These are phyloP conservation scores for Idaea dimidiata DNA, from an alignment of 2,888 invertebrate species.

Conservation along the genomic window DNA sequence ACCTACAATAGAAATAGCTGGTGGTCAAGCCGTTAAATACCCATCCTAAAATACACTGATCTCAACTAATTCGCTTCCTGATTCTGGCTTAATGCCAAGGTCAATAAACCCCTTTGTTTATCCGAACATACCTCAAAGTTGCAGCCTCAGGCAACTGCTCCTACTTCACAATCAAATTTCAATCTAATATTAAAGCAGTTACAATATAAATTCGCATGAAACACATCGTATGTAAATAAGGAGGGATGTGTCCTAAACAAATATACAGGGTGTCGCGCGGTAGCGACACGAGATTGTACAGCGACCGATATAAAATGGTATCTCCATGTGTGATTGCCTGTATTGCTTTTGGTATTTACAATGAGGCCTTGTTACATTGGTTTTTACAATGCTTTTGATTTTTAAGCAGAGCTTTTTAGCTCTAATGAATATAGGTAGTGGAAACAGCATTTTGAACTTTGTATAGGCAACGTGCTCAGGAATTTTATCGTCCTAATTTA, in stretches of 20 bases:
- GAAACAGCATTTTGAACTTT: conserved; percentile 13
- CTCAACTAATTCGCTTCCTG: conserved; percentile 33
- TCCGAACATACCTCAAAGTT: conserved; percentile 47
- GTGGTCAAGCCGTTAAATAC: conserved; percentile 23
- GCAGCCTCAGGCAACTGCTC: conserved; percentile 45
- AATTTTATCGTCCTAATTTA: conserved; percentile 21
- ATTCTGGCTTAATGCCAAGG: conserved; percentile 71
- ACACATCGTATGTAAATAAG: conserved; percentile 57
- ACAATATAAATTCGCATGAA: conserved; percentile 48
- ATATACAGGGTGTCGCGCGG: conserved; percentile 67
- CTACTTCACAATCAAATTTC: conserved; percentile 42
- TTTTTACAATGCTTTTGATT: conserved; percentile 46
- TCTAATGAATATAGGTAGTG: conserved; percentile 33
- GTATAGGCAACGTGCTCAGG: conserved; percentile 15
- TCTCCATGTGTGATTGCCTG: conserved; percentile 26
- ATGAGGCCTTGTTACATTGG: conserved; percentile 36
- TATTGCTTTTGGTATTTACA: conserved; percentile 21
- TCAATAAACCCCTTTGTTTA: conserved; percentile 69
- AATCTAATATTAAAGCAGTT: conserved; percentile 39
- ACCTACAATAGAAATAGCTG: conserved; percentile 2
- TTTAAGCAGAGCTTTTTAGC: conserved; percentile 41
- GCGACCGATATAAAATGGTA: conserved; percentile 47
- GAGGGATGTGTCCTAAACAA: conserved; percentile 74
- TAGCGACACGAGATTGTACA: conserved; percentile 53
- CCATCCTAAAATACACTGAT: conserved; percentile 39